Conservation (phyloP, 2,797 vertebrate genomes). For the Brachyrhaphis roseni region DNA sequence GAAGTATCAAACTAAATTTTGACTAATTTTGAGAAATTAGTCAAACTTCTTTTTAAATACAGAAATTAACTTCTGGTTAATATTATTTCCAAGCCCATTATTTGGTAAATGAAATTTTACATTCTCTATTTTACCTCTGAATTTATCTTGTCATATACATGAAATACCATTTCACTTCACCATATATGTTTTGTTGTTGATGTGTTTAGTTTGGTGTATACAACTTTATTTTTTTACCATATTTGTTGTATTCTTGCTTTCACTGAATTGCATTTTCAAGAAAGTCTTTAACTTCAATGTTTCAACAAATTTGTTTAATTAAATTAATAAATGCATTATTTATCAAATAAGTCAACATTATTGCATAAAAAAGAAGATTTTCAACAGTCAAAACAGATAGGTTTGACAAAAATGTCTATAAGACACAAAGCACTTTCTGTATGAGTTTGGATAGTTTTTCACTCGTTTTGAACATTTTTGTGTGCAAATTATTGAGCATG, state of each 20-base stretch:
- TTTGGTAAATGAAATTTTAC: neutral
- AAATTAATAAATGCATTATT: neutral
- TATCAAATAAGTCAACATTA: neutral
- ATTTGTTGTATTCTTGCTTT: neutral
- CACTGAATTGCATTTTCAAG: neutral
- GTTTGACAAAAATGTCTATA: neutral
- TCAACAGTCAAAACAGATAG: neutral
- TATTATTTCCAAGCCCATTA: neutral
- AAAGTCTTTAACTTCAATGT: neutral
- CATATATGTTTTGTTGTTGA: no score
- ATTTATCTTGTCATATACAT: neutral
- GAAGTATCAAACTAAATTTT: neutral
- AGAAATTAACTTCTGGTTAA: neutral
- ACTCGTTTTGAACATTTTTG: neutral
- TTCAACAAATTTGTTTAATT: neutral
- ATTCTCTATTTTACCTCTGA: neutral
- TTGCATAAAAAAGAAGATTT: neutral
- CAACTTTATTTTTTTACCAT: neutral
- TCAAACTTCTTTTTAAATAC: neutral
- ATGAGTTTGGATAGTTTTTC: neutral
- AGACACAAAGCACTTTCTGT: neutral
- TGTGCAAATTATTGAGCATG: neutral
- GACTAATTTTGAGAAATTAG: no score
- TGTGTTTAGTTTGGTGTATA: neutral
- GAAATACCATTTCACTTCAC: neutral